phyloP scores from a whole-genome alignment of 2,113 vertebrate species.

The Myrmophylax atrothorax region DNA sequence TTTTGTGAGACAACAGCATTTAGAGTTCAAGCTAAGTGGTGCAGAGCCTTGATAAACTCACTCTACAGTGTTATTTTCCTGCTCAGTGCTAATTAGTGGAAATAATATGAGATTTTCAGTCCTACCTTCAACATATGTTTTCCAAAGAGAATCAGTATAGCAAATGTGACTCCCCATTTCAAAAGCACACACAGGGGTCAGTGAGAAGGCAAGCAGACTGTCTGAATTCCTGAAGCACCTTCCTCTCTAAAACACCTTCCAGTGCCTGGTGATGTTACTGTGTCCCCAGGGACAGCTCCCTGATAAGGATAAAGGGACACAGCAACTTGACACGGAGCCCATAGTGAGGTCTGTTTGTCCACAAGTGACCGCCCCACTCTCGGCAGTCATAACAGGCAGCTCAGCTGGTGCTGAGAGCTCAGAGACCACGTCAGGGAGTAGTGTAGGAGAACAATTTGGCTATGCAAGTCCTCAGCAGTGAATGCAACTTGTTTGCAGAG shows the following conservation, averaged over 20 bases:
- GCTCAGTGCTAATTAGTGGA: not conserved
- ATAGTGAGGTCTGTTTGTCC: rapidly evolving
- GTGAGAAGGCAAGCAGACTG: not conserved
- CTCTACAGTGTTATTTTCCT: not conserved
- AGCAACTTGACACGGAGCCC: rapidly evolving
- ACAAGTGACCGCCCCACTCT: rapidly evolving
- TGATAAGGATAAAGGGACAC: not conserved
- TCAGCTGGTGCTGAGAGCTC: not conserved
- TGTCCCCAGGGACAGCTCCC: not conserved
- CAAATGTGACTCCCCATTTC: not conserved
- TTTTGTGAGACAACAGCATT: not conserved
- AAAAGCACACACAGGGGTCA: not conserved
- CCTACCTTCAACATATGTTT: not conserved
- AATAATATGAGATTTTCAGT: not conserved
- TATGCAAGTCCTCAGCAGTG: not conserved
- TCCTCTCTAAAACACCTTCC: not conserved
- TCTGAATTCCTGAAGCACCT: not conserved
- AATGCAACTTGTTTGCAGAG: not conserved
- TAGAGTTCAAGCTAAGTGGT: not conserved
- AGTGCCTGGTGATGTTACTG: not conserved
- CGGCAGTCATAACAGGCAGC: not conserved
- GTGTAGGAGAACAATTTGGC: not conserved
- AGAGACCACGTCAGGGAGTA: not conserved
- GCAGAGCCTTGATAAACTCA: not conserved
- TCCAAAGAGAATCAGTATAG: not conserved